These are phyloP conservation scores for Himalopsyche phryganea DNA, from an alignment of 1,140 invertebrate genomes.

Conservation along the genomic window DNA sequence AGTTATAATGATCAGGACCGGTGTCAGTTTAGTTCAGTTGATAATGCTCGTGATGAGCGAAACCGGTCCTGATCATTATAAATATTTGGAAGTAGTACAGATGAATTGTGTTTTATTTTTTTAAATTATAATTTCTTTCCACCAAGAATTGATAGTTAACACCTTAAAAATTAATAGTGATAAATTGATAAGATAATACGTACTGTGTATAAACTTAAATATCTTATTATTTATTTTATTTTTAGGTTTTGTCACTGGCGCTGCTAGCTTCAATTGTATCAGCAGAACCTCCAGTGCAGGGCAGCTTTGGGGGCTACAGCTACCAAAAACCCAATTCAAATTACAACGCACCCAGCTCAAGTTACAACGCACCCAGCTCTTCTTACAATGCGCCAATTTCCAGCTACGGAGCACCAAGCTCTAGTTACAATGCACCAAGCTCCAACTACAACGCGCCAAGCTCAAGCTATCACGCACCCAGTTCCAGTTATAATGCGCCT, in stretches of 20 bases:
- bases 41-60: too few species aligned
- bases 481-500: slow-evolving; percentile 13
- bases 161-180: too few species aligned
- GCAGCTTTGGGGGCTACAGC: slow-evolving; percentile 24
- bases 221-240: too few species aligned
- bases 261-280: slow-evolving; percentile 3
- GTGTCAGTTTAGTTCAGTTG: too few species aligned
- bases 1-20: too few species aligned
- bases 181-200: too few species aligned
- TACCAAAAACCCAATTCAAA: slow-evolving; percentile 18
- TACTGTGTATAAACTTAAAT: too few species aligned
- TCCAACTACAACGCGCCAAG: slow-evolving; percentile 15
- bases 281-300: slow-evolving; percentile 27
- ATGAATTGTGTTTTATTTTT: too few species aligned
- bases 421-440: slow-evolving; percentile 15
- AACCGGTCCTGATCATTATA: too few species aligned
- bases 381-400: slow-evolving; percentile 5
- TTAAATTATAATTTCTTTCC: too few species aligned
- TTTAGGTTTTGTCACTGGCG: slow-evolving; percentile 18
- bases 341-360: slow-evolving; percentile 12
- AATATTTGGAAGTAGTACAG: too few species aligned
- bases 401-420: slow-evolving; percentile 6
- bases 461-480: slow-evolving; percentile 19
- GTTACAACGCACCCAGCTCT: slow-evolving; percentile 9
- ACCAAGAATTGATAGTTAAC: too few species aligned